Base-by-base conservation (phyloP, 2,888 invertebrate genomes). In the Lochmaea crataegi region DNA sequence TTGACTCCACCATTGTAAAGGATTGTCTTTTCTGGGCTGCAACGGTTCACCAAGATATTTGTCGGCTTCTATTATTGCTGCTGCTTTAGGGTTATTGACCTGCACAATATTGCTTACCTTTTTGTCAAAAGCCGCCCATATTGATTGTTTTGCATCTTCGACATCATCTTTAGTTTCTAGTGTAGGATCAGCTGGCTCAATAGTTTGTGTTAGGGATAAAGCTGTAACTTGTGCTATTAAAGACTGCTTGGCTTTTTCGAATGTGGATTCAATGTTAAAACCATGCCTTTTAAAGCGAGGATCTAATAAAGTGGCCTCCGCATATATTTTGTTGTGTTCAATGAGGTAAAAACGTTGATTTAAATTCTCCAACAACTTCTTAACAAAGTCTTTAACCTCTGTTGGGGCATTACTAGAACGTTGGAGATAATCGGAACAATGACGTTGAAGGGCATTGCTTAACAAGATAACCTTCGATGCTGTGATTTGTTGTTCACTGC, bases 1-100 rank as follows among this genome's bases (percentile, higher is more conserved):
- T 72, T 72, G 72, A 51, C 70, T 66, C 73, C 73, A 75, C 71
- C 73, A 75, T 32, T 57, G 70, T 22, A 75, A 56, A n/a, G 75
- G 75, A 70, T 75, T 73, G 14, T 75, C 67, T 57, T 70, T 74
- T 56, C 75, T 70, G 7, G 56, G n/a, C 10, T 14, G 16, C n/a
- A 56, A 6, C 22, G 56, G 56, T 42, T 68, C 66, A 41, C 65
- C 64, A 12, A 72, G 14, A 65, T 68, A 75, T 72, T 72, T 75
- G 41, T 72, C 72, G 26, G 72, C 22, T 51, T 75, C 72, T 42
- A 73, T 57, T 16, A 75, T 75, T 22, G 65, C 58, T 12, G 74
- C 68, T 53, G 75, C 68, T 42, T 26, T 26, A 38, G 75, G 67
- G 48, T 75, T 75, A 58, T 26, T 22, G 5, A 72, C 70, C 45